Base-by-base conservation (phyloP, 2,888 invertebrate species). In the Sinodicranocentrus sp. region DNA sequence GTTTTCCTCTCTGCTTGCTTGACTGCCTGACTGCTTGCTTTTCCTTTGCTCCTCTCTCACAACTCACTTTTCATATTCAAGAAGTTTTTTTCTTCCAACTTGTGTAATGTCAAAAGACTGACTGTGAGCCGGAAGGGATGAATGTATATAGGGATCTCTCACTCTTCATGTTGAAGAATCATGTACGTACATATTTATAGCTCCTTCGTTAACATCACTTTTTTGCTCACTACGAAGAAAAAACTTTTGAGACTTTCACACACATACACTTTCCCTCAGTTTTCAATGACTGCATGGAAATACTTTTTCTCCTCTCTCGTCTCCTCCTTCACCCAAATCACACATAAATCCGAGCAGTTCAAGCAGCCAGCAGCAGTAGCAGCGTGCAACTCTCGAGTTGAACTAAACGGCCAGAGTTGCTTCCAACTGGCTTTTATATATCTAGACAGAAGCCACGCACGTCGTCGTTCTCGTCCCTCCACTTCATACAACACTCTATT, bases 61-160 rank as follows among this genome's bases (percentile, higher is more conserved):
- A 57, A 59, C 77, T 77, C 77, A 59, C 59, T 77, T 68, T 77
- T 77, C 68, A 68, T 21, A 52, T 68, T 44, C 67, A 77, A 67
- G 67, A 77, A 77, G 59, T 78, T 78, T n/a, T n/a, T 71, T 48
- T 54, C 59, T 65, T 63, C 67, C 61, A 71, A 82, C 76, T 82
- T 82, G 70, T 48, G 57, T 70, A 82, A 76, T 76, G 82, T 82
- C 76, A 82, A 82, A 48, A 76, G 75, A 63, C 76, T 75, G 65
- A 63, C 70, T 68, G 59, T 68, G 71, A 76, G 82, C 82, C 76
- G 82, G 82, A 82, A 82, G 82, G 82, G 76, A 70, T 76, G 75
- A 73, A 68, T 61, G 15, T n/a, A 48, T 10, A 15, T n/a, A 17
- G 17, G 15, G 2, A 48, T 15, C n/a, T 48, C 5, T 48, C n/a